Percentiles rank a stretch among this genome's conserved stretches.
These are phyloP conservation scores for Xerus inauris DNA, from an alignment of 2,113 vertebrate species.

Conservation along the genomic window DNA sequence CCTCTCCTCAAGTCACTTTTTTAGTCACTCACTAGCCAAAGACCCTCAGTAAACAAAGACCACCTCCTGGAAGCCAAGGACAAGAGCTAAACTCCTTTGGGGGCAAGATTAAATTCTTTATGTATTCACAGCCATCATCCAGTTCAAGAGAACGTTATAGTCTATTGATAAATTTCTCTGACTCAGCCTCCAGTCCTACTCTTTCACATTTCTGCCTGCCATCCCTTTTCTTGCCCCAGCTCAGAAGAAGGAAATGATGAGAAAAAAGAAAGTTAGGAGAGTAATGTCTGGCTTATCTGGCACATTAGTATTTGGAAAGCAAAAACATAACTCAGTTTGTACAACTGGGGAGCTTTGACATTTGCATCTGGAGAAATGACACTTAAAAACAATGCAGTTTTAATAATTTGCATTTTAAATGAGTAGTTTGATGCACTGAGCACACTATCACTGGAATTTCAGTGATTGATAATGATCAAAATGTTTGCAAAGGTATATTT, in stretches of 20 bases:
- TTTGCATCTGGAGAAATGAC: not conserved
- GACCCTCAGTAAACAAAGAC: not conserved
- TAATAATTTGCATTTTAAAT: conserved; percentile 46
- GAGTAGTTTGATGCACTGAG: not conserved
- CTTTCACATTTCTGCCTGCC: not conserved
- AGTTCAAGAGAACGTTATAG: not conserved
- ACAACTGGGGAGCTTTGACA: not conserved
- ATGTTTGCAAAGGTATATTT: not conserved
- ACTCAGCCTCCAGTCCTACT: not conserved
- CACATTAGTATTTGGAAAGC: not conserved
- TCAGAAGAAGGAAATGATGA: not conserved
- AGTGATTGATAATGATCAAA: conserved; percentile 38
- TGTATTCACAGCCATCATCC: not conserved
- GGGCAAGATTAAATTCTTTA: not conserved
- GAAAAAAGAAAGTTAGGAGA: not conserved
- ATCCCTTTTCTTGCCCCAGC: not conserved
- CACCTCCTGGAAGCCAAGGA: not conserved
- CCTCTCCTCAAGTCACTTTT: not conserved
- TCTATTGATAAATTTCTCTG: not conserved
- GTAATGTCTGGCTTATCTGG: not conserved
- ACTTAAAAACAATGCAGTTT: not conserved
- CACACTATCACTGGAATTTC: not conserved
- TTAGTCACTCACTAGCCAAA: not conserved
- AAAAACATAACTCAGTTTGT: not conserved
- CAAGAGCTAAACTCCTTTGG: not conserved